A percentile compares a stretch with the other conserved stretches of the same genome.
Evolutionary conservation across 2,797 vertebrate species (phyloP).

Genomic region (Rallus crepitans): DNA sequence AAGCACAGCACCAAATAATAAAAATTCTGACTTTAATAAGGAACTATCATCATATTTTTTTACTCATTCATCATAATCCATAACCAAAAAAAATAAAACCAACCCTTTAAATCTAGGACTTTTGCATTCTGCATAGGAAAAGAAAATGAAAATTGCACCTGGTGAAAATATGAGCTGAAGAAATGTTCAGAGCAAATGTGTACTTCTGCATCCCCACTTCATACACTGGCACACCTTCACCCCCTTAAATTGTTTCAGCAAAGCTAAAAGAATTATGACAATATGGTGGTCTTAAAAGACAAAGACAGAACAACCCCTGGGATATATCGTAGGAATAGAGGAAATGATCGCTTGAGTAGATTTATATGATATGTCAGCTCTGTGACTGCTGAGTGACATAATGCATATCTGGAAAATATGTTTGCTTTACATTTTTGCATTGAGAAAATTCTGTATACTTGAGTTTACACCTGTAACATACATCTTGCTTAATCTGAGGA

Average conservation of each 20-base stretch:
- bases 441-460: not conserved
- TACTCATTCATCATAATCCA: not conserved
- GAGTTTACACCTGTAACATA: not conserved
- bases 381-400: not conserved
- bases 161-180: not conserved
- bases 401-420: not conserved
- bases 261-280: not conserved
- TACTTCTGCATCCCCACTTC: not conserved
- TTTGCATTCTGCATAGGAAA: not conserved
- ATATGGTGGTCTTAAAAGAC: not conserved
- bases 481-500: not conserved
- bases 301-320: not conserved
- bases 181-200: not conserved
- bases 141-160: not conserved
- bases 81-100: too few relatives aligned
- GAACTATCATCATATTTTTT: not conserved
- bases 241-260: not conserved
- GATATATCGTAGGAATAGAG: not conserved
- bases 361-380: not conserved
- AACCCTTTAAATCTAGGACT: not conserved
- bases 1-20: not conserved
- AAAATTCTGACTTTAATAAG: not conserved
- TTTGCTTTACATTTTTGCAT: not conserved
- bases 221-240: not conserved
- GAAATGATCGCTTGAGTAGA: not conserved